Evolutionary conservation across 2,888 invertebrate genomes (phyloP).

Genomic region (Drosophila lacicola): DNA sequence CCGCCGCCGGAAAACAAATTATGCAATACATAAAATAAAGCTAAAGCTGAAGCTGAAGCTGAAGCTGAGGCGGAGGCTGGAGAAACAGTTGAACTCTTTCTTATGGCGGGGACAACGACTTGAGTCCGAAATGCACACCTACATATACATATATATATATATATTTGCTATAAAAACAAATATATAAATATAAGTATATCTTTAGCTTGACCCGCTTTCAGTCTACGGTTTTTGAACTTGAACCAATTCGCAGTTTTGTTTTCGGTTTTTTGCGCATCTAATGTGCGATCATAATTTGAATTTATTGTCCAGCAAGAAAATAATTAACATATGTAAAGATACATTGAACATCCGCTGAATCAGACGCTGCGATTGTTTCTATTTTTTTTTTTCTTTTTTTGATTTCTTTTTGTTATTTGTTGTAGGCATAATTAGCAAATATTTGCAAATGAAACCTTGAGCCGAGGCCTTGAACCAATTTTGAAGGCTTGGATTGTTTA

Average conservation of each 20-base stretch:
- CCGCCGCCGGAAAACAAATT: constrained; percentile 45
- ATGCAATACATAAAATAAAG: constrained; percentile 32
- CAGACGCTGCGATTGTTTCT: constrained; percentile 34
- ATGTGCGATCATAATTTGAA: constrained; percentile 45
- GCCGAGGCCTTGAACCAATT: constrained; percentile 66
- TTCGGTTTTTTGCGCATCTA: constrained; percentile 26
- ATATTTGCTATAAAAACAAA: not conserved
- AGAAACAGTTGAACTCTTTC: constrained; percentile 68
- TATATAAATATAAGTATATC: not conserved
- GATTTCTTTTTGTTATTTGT: no score
- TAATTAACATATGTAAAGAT: constrained; percentile 62
- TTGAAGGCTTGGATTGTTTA: constrained; percentile 22
- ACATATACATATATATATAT: no score
- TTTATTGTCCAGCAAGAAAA: constrained; percentile 63
- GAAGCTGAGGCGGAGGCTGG: constrained; percentile 7
- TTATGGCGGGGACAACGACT: constrained; percentile 14
- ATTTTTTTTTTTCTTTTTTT: constrained; percentile 6
- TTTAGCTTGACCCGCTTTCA: constrained; percentile 68
- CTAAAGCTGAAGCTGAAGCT: constrained; percentile 5
- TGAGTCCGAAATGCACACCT: not conserved
- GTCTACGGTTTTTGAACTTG: constrained; percentile 68
- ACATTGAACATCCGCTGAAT: constrained; percentile 31
- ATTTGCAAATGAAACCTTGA: constrained; percentile 75
- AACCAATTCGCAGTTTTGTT: constrained; percentile 62
- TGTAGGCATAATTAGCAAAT: constrained; percentile 71